Conservation (phyloP, 2,888 invertebrate genomes). For the Idaea biselata region DNA sequence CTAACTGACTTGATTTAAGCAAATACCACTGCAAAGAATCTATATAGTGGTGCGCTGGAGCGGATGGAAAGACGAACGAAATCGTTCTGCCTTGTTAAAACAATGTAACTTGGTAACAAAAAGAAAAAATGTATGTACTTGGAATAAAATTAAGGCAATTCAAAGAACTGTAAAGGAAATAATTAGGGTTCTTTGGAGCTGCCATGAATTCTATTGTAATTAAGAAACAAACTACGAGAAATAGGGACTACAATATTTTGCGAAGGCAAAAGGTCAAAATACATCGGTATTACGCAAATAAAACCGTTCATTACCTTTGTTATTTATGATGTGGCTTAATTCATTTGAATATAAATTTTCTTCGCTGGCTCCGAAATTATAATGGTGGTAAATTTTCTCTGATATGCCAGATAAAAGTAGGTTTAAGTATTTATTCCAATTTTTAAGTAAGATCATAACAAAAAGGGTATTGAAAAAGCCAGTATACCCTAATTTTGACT, state of each 20-base stretch:
- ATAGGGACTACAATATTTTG: background rate
- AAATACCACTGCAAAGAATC: no score
- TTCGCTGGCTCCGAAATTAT: conserved; percentile 13
- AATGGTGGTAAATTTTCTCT: background rate
- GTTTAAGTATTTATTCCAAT: background rate
- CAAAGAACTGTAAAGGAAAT: background rate
- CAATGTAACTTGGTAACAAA: background rate
- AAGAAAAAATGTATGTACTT: background rate
- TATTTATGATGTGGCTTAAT: conserved; percentile 42
- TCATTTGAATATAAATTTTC: conserved; percentile 39
- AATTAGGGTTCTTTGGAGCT: background rate
- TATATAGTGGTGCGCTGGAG: no score
- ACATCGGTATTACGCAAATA: conserved; percentile 37
- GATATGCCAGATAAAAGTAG: background rate
- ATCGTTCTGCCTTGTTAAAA: background rate
- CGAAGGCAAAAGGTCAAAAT: background rate
- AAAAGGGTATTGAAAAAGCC: background rate
- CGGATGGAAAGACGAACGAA: no score
- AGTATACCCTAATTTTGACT: background rate
- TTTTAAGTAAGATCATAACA: background rate
- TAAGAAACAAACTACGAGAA: background rate
- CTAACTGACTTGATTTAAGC: no score
- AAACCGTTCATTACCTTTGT: conserved; percentile 46
- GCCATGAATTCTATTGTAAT: background rate
- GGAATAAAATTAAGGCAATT: no score